Base-by-base conservation (phyloP, 1,140 invertebrate species). In the Microplitis mediator region DNA sequence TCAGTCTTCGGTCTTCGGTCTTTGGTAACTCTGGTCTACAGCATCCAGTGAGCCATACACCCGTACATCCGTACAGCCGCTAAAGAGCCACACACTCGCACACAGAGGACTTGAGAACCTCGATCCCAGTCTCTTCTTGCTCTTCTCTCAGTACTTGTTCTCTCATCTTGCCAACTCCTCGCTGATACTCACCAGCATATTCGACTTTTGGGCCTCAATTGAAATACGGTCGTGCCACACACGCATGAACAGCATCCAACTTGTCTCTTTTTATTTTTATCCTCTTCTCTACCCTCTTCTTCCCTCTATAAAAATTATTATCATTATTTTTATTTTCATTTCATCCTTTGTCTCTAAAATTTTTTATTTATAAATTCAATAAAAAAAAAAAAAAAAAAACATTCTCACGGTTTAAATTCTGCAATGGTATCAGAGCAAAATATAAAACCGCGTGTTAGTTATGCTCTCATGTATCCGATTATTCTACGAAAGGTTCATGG, bases 151-250 rank as follows among this genome's bases (percentile, higher is more conserved):
- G 56, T 64, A 65, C 62, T 75, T 71, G 65, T 60, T 23, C 23
- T 2, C 23, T 23, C 23, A 23, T 23, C 23, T 23, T 23, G 23
- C 23, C 23, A 23, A 23, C 23, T 23, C 23, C 23, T 23, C 23
- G 23, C 23, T 23, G 23, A 23, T 23, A 39, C 73, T 74, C 74
- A 69, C 71, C 71, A 58, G 64, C 68, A 75, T 73, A 23, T 23
- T 75, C 74, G 74, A 75, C 71, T 75, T 69, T 72, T 72, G 69
- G 76, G 74, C 80, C 80, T 78, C 80, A 79, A 84, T 83, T 82
- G 82, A 85, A 84, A 84, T 83, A 84, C 81, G 80, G 78, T 76
- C 81, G 77, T 80, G 78, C 78, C 79, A 75, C 70, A 67, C 72
- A 70, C 71, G 70, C 73, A 67, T 69, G 70, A 75, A 75, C 73